Base-by-base conservation (phyloP, 2,113 vertebrate species). In the Calypte anna region DNA sequence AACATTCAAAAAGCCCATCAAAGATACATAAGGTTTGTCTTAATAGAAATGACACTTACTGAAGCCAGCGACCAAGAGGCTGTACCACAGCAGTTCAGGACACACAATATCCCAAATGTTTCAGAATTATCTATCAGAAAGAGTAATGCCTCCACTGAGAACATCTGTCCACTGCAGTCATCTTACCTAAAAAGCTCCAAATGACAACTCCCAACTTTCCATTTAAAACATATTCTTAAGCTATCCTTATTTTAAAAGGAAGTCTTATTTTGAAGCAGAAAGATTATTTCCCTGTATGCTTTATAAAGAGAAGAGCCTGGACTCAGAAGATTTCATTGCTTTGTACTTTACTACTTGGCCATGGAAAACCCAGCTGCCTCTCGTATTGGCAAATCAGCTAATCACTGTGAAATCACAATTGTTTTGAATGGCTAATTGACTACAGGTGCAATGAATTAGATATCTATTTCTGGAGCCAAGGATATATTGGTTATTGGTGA, bases 371-470 rank as follows among this genome's bases (percentile, higher is more conserved):
- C 97, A 97, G 96, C 97, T 98, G 96, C 92, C 89, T 97, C 92
- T 97, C 91, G 88, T 92, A 96, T 57, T 96, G 96, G 95, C 93
- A 97, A 96, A 90, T 94, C 88, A 94, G 94, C 78, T 94, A 96
- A 97, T 98, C 95, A 88, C 87, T 93, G 80, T 91, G 96, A 98
- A 96, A 96, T 70, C 92, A 91, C 82, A 86, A 96, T 97, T 96
- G 93, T 96, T 98, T 95, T 96, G 94, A 96, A 96, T 93, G 90
- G 54, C 46, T 98, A 98, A 98, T 97, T 97, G 96, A 96, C 93
- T 98, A 97, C 97, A 98, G 97, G 97, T 98, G 97, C 96, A 96
- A 93, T 96, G 92, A 97, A 97, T 98, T 97, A 96, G 87, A 94
- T 76, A 94, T 76, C 68, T 93, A 86, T 92, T 92, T 95, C 92